These are phyloP conservation scores for Melangyna quadrimaculata DNA, from an alignment of 2,888 invertebrate genomes.

Conservation along the genomic window DNA sequence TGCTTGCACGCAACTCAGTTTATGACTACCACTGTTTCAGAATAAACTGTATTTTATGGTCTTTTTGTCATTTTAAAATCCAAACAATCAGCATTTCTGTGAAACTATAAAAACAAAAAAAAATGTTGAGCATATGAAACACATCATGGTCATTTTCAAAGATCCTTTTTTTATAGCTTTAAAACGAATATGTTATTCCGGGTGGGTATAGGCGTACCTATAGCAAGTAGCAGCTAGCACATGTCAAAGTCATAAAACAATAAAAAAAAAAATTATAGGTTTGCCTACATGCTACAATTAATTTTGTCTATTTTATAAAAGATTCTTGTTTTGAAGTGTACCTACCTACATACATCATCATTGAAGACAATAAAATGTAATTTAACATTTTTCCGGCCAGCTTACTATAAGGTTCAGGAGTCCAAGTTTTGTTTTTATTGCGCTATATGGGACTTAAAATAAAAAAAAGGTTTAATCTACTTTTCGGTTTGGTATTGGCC, in stretches of 20 bases:
- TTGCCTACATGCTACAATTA: not conserved
- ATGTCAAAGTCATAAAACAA: conserved; percentile 23
- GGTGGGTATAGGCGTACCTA: conserved; percentile 13
- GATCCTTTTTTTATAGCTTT: not conserved
- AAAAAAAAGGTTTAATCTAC: no score
- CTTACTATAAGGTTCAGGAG: not conserved
- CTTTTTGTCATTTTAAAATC: conserved; percentile 51
- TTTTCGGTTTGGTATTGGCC: no score
- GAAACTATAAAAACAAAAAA: conserved; percentile 63
- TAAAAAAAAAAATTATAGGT: not conserved
- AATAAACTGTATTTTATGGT: conserved; percentile 13
- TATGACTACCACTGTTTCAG: conserved; percentile 8
- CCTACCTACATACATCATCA: no score
- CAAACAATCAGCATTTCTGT: conserved; percentile 60
- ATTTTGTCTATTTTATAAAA: not conserved
- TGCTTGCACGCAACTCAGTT: not conserved
- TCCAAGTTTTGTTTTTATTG: not conserved
- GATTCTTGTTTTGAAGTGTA: not conserved
- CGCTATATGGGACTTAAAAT: no score
- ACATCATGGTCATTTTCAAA: conserved; percentile 34
- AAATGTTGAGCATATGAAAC: conserved; percentile 39
- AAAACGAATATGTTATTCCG: not conserved
- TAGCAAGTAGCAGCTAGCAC: conserved; percentile 10
- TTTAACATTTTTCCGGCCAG: not conserved
- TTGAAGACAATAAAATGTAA: no score